These are phyloP conservation scores for Mobula hypostoma DNA, from an alignment of 2,113 vertebrate genomes.

Conservation along the genomic window DNA sequence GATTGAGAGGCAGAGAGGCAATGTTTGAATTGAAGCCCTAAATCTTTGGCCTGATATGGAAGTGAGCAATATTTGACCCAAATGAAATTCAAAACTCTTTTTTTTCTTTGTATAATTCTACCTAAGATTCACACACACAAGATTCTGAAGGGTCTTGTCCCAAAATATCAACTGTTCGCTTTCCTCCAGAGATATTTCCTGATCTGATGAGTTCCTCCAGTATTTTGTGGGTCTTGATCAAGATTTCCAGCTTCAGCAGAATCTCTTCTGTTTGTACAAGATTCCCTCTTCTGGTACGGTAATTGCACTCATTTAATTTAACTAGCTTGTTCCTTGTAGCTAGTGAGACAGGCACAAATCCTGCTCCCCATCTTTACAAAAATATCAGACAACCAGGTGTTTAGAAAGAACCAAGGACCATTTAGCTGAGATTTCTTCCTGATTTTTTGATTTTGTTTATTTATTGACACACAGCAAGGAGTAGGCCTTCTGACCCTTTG, in stretches of 20 bases:
- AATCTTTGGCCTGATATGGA: neutral
- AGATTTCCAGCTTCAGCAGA: no score
- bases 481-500: no score
- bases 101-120: neutral
- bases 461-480: no score
- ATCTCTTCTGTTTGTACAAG: no score
- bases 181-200: no score
- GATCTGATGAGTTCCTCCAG: no score
- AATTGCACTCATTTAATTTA: neutral
- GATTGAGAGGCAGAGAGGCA: neutral
- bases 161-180: no score
- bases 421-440: neutral
- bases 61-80: neutral
- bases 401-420: neutral
- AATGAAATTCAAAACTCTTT: neutral
- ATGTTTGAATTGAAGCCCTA: neutral
- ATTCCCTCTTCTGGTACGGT: neutral
- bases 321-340: neutral
- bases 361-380: neutral
- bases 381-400: neutral
- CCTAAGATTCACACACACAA: no score
- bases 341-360: neutral
- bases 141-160: no score
- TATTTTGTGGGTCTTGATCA: no score
- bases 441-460: no score